Conservation (phyloP, 2,113 vertebrate species). For the Cebus imitator region DNA sequence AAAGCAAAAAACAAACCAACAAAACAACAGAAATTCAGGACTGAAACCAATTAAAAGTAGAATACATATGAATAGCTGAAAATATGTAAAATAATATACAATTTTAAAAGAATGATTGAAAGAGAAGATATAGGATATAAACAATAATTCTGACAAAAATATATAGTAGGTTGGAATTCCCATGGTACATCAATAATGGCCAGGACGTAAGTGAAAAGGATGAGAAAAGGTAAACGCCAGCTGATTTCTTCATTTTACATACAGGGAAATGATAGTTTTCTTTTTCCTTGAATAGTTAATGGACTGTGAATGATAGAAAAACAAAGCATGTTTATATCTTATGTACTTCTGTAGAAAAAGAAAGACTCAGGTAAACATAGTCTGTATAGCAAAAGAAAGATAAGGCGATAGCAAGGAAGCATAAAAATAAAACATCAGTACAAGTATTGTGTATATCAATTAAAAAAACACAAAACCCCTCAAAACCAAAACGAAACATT, state of each 20-base stretch:
- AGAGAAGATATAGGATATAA: neutral
- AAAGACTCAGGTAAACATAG: neutral
- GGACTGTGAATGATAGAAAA: neutral
- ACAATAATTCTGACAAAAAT: neutral
- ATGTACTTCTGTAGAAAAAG: neutral
- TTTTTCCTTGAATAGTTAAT: neutral
- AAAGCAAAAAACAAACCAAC: too few relatives aligned
- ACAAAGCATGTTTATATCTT: neutral
- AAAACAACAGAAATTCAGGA: neutral
- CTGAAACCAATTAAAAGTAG: neutral
- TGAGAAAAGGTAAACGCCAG: neutral
- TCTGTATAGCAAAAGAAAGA: neutral
- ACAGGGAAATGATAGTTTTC: neutral
- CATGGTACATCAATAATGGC: neutral
- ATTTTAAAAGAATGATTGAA: neutral
- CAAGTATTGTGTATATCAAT: neutral
- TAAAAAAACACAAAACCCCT: neutral
- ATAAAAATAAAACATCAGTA: neutral
- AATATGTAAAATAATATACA: neutral
- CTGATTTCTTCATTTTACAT: neutral
- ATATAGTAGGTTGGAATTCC: neutral
- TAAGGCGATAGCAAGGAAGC: neutral
- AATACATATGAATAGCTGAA: neutral
- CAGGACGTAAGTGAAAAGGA: neutral
- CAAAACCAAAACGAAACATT: neutral